Base-by-base conservation (phyloP, 2,888 invertebrate genomes). In the Acleris holmiana region DNA sequence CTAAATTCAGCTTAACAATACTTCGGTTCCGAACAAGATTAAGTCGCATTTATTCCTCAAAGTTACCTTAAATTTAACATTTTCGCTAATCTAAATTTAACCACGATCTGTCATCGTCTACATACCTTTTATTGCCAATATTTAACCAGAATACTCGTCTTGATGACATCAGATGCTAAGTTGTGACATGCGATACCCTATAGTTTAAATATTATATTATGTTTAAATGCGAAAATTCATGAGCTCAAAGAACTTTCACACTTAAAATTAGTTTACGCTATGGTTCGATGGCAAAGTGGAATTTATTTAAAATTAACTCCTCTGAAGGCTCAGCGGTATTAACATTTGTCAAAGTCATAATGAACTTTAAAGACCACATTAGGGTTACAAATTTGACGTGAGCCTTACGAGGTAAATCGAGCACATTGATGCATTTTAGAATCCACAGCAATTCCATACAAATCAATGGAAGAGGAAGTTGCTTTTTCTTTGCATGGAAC, bases 161-260 rank as follows among this genome's bases (percentile, higher is more conserved):
- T 88, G 91, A 89, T 83, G 77, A 85, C 89, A 89, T 89, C 86
- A 91, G 76, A 75, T 88, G 85, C 87, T 90, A 92, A 91, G 88
- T 92, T 91, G 91, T 92, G 91, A 91, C 86, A 79, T 86, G 89
- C 90, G 86, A 89, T 80, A 83, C 86, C 88, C 88, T 89, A 91
- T 85, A 83, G 77, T 81, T 83, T 78, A 77, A 78, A 71, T 78
- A 75, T 80, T 72, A 73, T 72, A 72, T 72, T 76, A 70, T 66
- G 72, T 77, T 86, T 83, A 89, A 91, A 91, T 86, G 84, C 79
- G 79, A 85, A 88, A 85, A 87, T 84, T 84, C 89, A 78, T 82
- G 91, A 92, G 91, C 91, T 92, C 91, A 73, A 73, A 79, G 87
- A 88, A 87, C 86, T 85, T 86, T 84, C 83, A 81, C 77, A 88